A percentile compares a stretch with the other conserved stretches of the same genome.
These are phyloP conservation scores for Larimichthys polyactis DNA, from an alignment of 2,113 vertebrate species.

Conservation along the genomic window DNA sequence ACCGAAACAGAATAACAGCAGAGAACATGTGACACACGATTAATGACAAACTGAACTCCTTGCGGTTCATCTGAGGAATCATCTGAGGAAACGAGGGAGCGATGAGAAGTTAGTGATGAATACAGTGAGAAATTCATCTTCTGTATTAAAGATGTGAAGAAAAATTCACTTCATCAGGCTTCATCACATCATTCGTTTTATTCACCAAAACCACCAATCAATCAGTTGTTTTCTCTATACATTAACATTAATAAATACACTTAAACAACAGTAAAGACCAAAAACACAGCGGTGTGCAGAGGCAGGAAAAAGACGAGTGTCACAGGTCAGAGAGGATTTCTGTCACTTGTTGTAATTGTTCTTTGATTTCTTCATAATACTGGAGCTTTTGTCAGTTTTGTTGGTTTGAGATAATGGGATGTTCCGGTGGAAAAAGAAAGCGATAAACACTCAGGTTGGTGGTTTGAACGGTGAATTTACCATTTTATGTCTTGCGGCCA, in stretches of 20 bases:
- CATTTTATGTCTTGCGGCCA: not conserved
- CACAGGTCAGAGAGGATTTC: not conserved
- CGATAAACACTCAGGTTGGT: not conserved
- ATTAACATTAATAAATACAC: too few relatives aligned
- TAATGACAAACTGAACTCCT: constrained; percentile 15
- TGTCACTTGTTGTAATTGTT: too few relatives aligned
- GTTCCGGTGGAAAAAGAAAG: not conserved
- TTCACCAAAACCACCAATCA: too few relatives aligned
- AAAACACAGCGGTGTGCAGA: not conserved
- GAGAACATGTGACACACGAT: constrained; percentile 29
- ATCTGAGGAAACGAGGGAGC: constrained; percentile 1
- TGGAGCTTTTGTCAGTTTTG: not conserved
- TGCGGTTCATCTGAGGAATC: constrained; percentile 34
- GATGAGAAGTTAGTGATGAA: not conserved
- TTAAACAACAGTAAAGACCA: not conserved
- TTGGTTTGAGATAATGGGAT: not conserved
- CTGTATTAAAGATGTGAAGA: not conserved
- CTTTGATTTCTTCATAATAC: too few relatives aligned
- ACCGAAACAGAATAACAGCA: not conserved
- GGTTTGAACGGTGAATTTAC: not conserved
- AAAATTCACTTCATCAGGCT: not conserved
- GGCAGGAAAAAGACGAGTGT: not conserved
- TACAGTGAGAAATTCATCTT: not conserved
- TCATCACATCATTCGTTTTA: not conserved
- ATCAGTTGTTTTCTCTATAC: too few relatives aligned